Evolutionary conservation across 2,888 invertebrate species (phyloP), one percentile per base, ranked within the genome.

Genomic region (Pantelozetes paolii): DNA sequence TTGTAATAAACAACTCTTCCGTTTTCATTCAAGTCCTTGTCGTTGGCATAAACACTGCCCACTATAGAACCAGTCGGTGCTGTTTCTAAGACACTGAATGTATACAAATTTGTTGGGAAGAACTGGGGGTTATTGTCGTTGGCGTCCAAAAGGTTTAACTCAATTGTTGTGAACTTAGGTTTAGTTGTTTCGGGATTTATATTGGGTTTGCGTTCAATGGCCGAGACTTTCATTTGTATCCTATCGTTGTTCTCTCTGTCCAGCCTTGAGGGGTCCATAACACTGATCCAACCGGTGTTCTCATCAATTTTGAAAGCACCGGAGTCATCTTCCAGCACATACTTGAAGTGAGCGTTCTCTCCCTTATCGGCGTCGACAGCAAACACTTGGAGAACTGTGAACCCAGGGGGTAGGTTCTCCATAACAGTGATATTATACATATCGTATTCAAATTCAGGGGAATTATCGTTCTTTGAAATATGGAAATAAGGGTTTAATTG

Each of bases 121-220:
- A 94, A 94, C 32, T 88, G 88, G 0, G 95, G 94, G 79, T 90
- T 91, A 79, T 94, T 94, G 81, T 95, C 94, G 81, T 95, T 95
- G 20, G 94, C 91, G 81, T 95, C 78, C n/a, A 78, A 48, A 6
- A 79, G 71, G 59, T 78, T 78, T 0, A 79, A 75, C 83, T 91
- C 91, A 0, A 93, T 90, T 54, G 87, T 87, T 0, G 91, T 92
- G 30, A 85, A 85, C 62, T 79, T 79, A 67, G 78, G 78, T 71
- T 79, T 83, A 82, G 83, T 82, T 11, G 62, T n/a, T 15, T 83
- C 84, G 23, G 85, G 87, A 74, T 79, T 77, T 1, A 90, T 87
- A 77, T 88, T 89, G 0, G 87, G 87, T 77, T 90, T 89, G 81
- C 73, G 74, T 71, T 94, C 93, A 78, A 89, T 86, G 0, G 93